Evolutionary conservation across 2,113 vertebrate genomes (phyloP), one percentile per base, ranked within the genome.

Genomic region (Entomyzon cyanotis): DNA sequence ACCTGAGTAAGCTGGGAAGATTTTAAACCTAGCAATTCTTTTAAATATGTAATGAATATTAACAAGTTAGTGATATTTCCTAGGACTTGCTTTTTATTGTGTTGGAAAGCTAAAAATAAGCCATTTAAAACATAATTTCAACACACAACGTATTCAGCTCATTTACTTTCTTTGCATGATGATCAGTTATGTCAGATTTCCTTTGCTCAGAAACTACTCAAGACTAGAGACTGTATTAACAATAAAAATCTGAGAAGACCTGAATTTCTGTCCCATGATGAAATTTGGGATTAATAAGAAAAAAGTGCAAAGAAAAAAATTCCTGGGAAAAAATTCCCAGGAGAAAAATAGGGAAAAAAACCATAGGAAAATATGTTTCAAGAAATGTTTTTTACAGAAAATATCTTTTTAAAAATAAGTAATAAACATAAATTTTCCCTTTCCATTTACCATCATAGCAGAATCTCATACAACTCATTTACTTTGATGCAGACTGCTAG

Each of bases 361-460:
- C 2, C 1, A 15, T 5, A 49, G 3, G 6, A 46, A 59, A 90
- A 79, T 55, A 33, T 2, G 0, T 42, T 79, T 67, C 25, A 41
- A 59, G 20, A n/a, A n/a, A 37, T 22, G 16, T 3, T 41, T 88
- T 90, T 64, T 21, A 33, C 4, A 44, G 8, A 37, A 87, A 70
- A 50, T 31, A 59, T 1, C 1, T 73, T 41, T 74, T 30, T 0
- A 0, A 19, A 58, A 91, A 24, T n/a, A 0, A 69, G n/a, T 35
- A 71, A 35, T 4, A 33, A 24, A 44, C 5, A 11, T 24, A 41
- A 27, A 41, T 52, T 85, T 92, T 79, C 7, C 9, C 19, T 90
- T 92, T 88, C 6, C 2, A 22, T 4, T 28, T 52, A 35, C 6
- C 11, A 58, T 14, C 5, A n/a, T 16, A 47, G 28, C 7, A 79